A percentile compares a stretch with the other conserved stretches of the same genome.
phyloP scores from a whole-genome alignment of 1,140 invertebrate genomes.

The Pentalonia nigronervosa region DNA sequence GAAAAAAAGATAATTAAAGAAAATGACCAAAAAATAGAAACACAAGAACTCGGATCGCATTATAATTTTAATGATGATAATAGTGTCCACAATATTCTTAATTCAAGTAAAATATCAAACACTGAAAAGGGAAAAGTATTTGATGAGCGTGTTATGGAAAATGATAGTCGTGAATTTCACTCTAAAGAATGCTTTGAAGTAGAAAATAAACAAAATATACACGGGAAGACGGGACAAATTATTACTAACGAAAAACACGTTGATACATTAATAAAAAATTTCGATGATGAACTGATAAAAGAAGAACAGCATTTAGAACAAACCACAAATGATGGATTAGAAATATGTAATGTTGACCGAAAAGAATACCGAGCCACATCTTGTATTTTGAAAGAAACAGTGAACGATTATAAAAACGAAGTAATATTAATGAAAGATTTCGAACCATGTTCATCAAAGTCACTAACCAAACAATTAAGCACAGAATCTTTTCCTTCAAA shows the following conservation, averaged over 20 bases:
- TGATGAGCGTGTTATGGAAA: neutral
- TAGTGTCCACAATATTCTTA: neutral
- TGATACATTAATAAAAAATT: slow-evolving; percentile 47
- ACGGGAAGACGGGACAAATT: neutral
- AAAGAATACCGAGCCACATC: neutral
- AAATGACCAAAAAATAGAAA: slow-evolving; percentile 36
- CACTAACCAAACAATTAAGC: slow-evolving; percentile 39
- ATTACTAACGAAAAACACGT: slow-evolving; percentile 29
- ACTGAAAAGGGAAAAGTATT: neutral
- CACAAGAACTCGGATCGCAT: slow-evolving; percentile 18
- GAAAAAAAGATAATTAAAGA: neutral
- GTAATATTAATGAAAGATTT: slow-evolving; percentile 9
- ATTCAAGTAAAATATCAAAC: neutral
- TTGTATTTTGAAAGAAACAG: slow-evolving; percentile 38
- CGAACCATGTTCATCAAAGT: slow-evolving; percentile 20
- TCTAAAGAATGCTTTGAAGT: slow-evolving; percentile 43
- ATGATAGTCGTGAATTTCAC: neutral
- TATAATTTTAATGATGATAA: slow-evolving; percentile 17
- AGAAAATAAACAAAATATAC: slow-evolving; percentile 2
- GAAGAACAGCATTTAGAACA: slow-evolving; percentile 20
- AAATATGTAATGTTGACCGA: neutral
- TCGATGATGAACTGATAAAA: slow-evolving; percentile 24
- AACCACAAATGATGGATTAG: slow-evolving; percentile 12
- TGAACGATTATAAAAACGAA: slow-evolving; percentile 28
- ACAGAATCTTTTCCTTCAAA: slow-evolving; percentile 45